These are phyloP conservation scores for Nerophis lumbriciformis DNA, from an alignment of 2,113 vertebrate species.

Conservation along the genomic window DNA sequence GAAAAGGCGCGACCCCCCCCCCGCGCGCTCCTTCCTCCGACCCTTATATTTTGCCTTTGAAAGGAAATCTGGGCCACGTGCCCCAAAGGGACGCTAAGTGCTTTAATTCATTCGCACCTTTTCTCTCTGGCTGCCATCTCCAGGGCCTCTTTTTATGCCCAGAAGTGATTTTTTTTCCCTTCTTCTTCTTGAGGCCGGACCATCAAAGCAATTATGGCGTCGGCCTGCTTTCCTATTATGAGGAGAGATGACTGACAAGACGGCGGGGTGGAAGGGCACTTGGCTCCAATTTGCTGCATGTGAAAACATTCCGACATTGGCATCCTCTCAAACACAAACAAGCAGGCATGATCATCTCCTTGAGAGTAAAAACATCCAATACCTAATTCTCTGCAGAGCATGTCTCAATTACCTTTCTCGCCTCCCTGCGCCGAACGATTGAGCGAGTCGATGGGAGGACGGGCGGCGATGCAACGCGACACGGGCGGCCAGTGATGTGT, in stretches of 20 bases:
- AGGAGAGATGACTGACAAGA: slow-evolving; percentile 95
- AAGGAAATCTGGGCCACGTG: slow-evolving; percentile 96
- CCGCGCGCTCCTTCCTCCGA: slow-evolving; percentile 45
- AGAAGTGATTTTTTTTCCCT: slow-evolving; percentile 86
- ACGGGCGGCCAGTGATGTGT: slow-evolving; percentile 55
- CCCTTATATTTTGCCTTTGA: slow-evolving; percentile 64
- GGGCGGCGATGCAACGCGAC: slow-evolving; percentile 54
- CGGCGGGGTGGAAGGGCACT: slow-evolving; percentile 66
- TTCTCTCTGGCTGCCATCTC: slow-evolving; percentile 93
- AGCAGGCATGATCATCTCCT: slow-evolving; percentile 47
- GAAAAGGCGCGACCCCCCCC: slow-evolving; percentile 54
- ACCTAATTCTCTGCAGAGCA: slow-evolving; percentile 20
- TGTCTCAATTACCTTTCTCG: slow-evolving; percentile 49
- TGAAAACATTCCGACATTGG: slow-evolving; percentile 56
- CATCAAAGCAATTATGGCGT: slow-evolving; percentile 98
- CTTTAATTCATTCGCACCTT: slow-evolving; percentile 99
- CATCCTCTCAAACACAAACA: slow-evolving; percentile 54
- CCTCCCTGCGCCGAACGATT: slow-evolving; percentile 24
- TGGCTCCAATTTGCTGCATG: slow-evolving; percentile 69
- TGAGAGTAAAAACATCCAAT: slow-evolving; percentile 34
- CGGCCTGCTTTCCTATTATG: slow-evolving; percentile 90
- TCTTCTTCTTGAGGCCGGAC: slow-evolving; percentile 83
- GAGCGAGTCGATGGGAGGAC: slow-evolving; percentile 36
- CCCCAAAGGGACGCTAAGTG: slow-evolving; percentile 92
- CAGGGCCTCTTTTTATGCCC: slow-evolving; percentile 90